Evolutionary conservation across 2,888 invertebrate species (phyloP), one percentile per base, ranked within the genome.

Genomic region (Cephus runcator): DNA sequence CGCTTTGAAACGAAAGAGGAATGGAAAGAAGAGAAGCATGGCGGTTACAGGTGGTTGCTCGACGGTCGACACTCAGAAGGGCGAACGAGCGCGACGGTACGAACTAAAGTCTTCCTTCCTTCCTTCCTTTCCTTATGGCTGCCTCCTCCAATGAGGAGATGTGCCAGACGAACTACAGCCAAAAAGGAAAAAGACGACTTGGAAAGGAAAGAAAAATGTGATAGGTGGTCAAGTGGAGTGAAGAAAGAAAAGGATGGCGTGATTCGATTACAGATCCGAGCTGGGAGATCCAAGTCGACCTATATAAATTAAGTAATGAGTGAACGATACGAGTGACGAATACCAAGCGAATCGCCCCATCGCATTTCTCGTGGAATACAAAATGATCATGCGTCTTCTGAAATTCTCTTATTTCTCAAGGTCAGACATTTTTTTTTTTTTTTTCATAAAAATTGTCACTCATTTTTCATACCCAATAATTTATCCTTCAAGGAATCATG

Each of bases 1-100:
- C 75, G 77, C 35, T 83, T 82, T n/a, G 75, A 56, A 56, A 56
- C 23, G 40, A 23, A 56, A 56, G 40, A 56, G 40, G 23, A 56
- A 56, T 23, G 9, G 23, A 56, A 56, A 56, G 40, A 23, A 56
- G 40, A 56, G 40, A 56, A 56, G 40, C 40, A 56, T 56, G 23
- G 40, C 40, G 40, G 40, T 56, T 56, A 56, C 40, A 56, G 40
- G 40, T 56, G 40, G 40, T 56, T 56, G 40, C 40, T 56, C 40
- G 40, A 56, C 23, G 40, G 40, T 56, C 40, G 6, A 56, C 40
- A 56, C 23, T 56, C 40, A 23, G 6, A 56, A 56, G 40, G 40
- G 23, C 15, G 40, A 56, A 56, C 40, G 2, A 56, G 40, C 40
- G 40, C 40, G 40, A 23, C 40, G 40, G 23, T 56, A 56, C 40